phyloP scores from a whole-genome alignment of 2,797 vertebrate genomes.

The Artibeus jamaicensis region DNA sequence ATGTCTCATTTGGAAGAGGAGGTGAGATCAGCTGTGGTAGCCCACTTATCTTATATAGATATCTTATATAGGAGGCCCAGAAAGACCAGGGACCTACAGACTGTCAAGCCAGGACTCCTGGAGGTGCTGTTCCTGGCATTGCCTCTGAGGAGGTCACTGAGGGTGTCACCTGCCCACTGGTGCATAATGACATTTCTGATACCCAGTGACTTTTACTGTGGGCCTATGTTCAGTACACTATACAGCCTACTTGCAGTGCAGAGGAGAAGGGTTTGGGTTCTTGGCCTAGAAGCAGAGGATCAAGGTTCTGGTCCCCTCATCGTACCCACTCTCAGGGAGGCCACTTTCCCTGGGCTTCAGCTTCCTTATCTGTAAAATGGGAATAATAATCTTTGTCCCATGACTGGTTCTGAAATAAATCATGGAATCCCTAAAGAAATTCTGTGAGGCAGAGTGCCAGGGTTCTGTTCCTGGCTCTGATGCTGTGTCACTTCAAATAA shows the following conservation, averaged over 20 bases:
- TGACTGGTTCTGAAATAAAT: conserved; percentile 6
- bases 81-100: background rate
- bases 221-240: background rate
- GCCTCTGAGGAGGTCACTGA: conserved; percentile 2
- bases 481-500: background rate
- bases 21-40: background rate
- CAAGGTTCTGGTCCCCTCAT: background rate
- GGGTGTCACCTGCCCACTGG: background rate
- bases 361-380: conserved; percentile 28
- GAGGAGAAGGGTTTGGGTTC: background rate
- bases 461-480: background rate
- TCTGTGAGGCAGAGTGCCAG: background rate
- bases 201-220: background rate
- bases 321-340: background rate
- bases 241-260: background rate
- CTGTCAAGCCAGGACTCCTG: background rate
- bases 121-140: background rate
- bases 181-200: background rate
- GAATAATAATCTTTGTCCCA: conserved; percentile 9
- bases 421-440: conserved; percentile 4
- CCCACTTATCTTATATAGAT: background rate
- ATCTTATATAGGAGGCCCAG: background rate
- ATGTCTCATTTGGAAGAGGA: background rate
- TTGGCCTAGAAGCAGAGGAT: background rate
- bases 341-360: background rate